A percentile compares a stretch with the other conserved stretches of the same genome.
Conservation (phyloP, 2,888 invertebrate species). For the Sphecodes monilicornis region DNA sequence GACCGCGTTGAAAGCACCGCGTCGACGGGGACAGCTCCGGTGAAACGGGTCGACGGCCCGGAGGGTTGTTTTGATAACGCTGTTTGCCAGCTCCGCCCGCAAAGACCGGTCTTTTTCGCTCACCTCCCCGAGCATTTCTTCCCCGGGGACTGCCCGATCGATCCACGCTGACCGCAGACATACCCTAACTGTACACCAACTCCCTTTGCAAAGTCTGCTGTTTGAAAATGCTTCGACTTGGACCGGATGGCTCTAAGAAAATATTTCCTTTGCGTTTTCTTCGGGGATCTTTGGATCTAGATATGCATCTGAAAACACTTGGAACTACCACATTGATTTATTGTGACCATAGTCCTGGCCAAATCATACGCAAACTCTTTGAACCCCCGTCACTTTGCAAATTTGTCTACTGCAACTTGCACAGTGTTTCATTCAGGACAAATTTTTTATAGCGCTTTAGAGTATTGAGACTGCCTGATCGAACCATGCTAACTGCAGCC, state of each 20-base stretch:
- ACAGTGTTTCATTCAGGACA: too few relatives aligned
- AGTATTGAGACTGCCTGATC: slow-evolving; percentile 1
- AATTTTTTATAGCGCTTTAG: too few relatives aligned
- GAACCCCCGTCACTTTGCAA: too few relatives aligned
- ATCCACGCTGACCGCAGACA: background rate
- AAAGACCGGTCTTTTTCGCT: background rate
- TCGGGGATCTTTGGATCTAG: too few relatives aligned
- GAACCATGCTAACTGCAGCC: background rate
- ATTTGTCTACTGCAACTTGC: too few relatives aligned
- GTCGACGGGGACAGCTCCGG: background rate
- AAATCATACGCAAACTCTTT: too few relatives aligned
- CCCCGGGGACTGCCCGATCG: background rate
- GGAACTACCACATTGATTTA: too few relatives aligned
- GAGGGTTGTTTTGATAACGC: slow-evolving; percentile 24
- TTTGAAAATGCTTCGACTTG: background rate
- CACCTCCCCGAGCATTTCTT: background rate
- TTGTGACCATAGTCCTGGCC: too few relatives aligned
- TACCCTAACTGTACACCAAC: background rate
- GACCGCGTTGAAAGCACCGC: slow-evolving; percentile 19
- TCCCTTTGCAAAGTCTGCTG: background rate
- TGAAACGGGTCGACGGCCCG: slow-evolving; percentile 4
- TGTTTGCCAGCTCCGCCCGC: slow-evolving; percentile 1
- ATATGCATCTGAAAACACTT: too few relatives aligned
- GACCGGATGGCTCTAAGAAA: background rate
- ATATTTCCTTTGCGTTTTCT: rapidly evolving